phyloP scores from a whole-genome alignment of 2,888 invertebrate species.

The Crematogaster levior region DNA sequence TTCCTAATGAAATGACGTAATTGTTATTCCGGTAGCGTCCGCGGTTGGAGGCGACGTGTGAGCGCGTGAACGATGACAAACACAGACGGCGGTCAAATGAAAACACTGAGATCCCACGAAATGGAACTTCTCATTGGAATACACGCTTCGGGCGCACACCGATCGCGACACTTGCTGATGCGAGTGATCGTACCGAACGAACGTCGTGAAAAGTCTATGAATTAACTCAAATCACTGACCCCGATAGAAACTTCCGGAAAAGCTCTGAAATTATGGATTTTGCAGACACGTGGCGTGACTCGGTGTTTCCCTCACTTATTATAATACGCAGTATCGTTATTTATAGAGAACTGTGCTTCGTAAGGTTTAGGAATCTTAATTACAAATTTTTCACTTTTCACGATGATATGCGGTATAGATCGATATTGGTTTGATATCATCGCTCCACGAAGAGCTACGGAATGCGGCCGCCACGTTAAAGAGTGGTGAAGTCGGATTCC shows the following conservation, averaged over 20 bases:
- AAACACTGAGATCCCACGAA: neutral
- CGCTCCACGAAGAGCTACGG: neutral
- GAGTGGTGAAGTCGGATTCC: neutral
- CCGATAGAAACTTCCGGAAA: neutral
- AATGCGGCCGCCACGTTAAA: neutral
- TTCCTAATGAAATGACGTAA: neutral
- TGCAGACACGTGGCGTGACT: constrained; percentile 17
- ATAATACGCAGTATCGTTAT: neutral
- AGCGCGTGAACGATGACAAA: neutral
- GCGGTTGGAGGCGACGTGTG: neutral
- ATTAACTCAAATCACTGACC: neutral
- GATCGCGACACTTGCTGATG: neutral
- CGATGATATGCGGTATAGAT: neutral
- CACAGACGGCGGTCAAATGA: neutral
- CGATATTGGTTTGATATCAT: neutral
- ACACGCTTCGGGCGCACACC: neutral
- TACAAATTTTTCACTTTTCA: constrained; percentile 9
- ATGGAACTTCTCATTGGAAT: neutral
- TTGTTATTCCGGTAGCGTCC: neutral
- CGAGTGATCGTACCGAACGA: constrained; percentile 1
- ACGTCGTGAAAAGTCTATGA: neutral
- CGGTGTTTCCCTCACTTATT: neutral
- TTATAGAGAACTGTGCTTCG: neutral
- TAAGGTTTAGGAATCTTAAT: constrained; percentile 2
- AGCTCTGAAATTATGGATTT: constrained; percentile 42